Evolutionary conservation across 2,113 vertebrate species (phyloP).

Genomic region (Sprattus sprattus): DNA sequence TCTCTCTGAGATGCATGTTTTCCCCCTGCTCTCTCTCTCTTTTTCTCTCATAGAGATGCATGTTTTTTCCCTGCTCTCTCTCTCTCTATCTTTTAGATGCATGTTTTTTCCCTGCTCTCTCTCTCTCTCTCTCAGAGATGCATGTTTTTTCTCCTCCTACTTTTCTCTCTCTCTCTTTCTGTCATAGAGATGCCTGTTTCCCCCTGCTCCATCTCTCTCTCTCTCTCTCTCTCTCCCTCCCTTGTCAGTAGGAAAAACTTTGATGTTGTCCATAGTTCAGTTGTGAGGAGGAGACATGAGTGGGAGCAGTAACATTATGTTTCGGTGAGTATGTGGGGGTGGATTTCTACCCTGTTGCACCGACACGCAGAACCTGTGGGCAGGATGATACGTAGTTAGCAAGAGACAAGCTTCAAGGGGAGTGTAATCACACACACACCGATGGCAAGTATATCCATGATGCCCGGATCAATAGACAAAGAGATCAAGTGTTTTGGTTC

Average conservation of each 20-base stretch:
- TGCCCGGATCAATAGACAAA: background rate
- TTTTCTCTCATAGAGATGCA: background rate
- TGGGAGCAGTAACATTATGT: background rate
- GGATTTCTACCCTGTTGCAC: background rate
- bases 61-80: background rate
- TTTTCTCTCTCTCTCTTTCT: no score
- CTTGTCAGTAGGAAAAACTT: background rate
- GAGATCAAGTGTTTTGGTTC: background rate
- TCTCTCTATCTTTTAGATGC: background rate
- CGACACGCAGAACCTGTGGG: background rate
- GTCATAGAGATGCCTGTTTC: no score
- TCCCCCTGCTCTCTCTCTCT: background rate
- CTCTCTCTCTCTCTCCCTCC: no score
- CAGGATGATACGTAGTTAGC: background rate
- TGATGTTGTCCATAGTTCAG: background rate
- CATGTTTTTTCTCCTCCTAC: no score
- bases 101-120: no score
- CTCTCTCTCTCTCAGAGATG: no score
- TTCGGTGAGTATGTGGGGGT: background rate
- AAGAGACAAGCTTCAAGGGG: background rate
- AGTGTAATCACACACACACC: background rate
- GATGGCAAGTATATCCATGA: background rate
- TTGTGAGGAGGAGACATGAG: background rate
- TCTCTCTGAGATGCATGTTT: background rate
- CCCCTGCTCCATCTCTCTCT: no score